Evolutionary conservation across 2,797 vertebrate genomes (phyloP).

Genomic region (Hydrocynus forskahlii): DNA sequence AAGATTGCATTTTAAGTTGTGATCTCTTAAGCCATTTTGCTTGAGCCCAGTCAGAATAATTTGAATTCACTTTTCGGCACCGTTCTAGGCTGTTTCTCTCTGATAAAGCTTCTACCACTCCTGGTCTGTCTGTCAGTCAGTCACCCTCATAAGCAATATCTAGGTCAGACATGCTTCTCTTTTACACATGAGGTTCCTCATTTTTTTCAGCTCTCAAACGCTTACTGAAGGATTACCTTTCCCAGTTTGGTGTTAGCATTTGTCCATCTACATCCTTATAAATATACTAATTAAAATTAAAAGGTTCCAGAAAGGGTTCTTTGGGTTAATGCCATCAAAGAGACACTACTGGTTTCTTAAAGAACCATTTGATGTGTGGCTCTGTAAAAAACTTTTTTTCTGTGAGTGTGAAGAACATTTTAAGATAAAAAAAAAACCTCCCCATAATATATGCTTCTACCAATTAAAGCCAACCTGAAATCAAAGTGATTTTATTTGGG

Average conservation of each 20-base stretch:
- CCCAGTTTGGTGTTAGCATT: not conserved
- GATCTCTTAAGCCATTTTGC: constrained; percentile 35
- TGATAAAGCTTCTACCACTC: constrained; percentile 28
- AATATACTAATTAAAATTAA: not conserved
- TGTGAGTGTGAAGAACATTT: no score
- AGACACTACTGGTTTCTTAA: not conserved
- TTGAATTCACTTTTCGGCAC: constrained; percentile 30
- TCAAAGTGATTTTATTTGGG: no score
- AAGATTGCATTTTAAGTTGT: constrained; percentile 26
- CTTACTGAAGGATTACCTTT: not conserved
- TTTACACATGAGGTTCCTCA: constrained; percentile 6
- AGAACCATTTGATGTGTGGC: not conserved
- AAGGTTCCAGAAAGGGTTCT: not conserved
- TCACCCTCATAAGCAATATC: constrained; percentile 28
- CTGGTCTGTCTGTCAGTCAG: constrained; percentile 28
- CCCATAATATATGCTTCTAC: no score
- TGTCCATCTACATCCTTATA: not conserved
- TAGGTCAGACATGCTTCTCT: constrained; percentile 26
- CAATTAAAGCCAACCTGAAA: no score
- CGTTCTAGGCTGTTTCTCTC: constrained; percentile 20
- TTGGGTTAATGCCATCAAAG: not conserved
- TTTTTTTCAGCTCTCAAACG: not conserved
- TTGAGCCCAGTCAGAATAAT: constrained; percentile 27
- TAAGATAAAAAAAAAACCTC: no score
- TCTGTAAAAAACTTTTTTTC: not conserved